Evolutionary conservation across 2,797 vertebrate species (phyloP), one percentile per base, ranked within the genome.

Genomic region (Setipinna tenuifilis): DNA sequence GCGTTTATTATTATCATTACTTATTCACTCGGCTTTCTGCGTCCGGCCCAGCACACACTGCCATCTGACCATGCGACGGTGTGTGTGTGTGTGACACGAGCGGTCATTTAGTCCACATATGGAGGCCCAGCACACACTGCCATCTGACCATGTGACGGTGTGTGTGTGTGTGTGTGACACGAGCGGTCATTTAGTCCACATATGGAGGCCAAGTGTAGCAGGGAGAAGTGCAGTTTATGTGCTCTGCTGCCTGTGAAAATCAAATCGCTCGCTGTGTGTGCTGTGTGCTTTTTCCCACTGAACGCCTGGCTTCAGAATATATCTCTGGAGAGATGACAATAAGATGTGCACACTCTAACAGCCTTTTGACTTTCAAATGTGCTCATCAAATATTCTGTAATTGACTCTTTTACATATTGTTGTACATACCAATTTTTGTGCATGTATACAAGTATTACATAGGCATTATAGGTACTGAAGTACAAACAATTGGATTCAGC

Each of bases 71-170:
- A 87, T 86, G 89, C 85, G 87, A 23, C 91, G n/a, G n/a, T n/a
- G n/a, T n/a, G n/a, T n/a, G n/a, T n/a, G n/a, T n/a, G 88, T 87
- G 92, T 82, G 83, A 61, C 85, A 87, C 85, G 91, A 91, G 90
- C 81, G 89, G 90, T 92, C 92, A 93, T 91, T 95, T 94, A 93
- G 88, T 88, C 85, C 88, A 87, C 94, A 95, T 93, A 94, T 93
- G 93, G 92, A 94, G 83, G 81, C 19, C 88, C n/a, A n/a, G n/a
- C n/a, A n/a, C n/a, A n/a, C n/a, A n/a, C n/a, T n/a, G n/a, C n/a
- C n/a, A n/a, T n/a, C n/a, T n/a, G n/a, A n/a, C n/a, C n/a, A n/a
- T n/a, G n/a, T n/a, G n/a, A n/a, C n/a, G n/a, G n/a, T n/a, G n/a
- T n/a, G n/a, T n/a, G n/a, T n/a, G n/a, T n/a, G n/a, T n/a, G n/a